Percentiles rank a stretch among this genome's conserved stretches.
Evolutionary conservation across 2,797 vertebrate species (phyloP).

Genomic region (Lepidocolaptes lacrymiger): DNA sequence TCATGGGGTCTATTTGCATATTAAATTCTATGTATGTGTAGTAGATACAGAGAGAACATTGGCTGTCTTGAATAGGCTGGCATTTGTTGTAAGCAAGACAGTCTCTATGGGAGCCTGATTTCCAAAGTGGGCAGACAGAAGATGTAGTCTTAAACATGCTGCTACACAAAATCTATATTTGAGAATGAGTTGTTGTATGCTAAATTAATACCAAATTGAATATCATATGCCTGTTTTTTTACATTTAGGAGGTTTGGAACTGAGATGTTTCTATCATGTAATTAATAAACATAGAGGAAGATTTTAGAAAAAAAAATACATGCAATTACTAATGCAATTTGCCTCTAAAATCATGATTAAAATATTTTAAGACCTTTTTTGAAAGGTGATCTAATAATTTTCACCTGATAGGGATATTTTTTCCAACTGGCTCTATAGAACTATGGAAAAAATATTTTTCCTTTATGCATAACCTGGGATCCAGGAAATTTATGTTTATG

Average conservation of each 20-base stretch:
- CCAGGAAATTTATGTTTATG: not conserved
- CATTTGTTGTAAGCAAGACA: not conserved
- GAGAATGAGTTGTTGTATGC: not conserved
- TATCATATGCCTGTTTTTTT: not conserved
- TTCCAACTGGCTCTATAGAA: not conserved
- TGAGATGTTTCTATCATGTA: not conserved
- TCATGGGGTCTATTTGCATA: accelerated
- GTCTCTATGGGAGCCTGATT: not conserved
- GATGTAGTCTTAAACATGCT: not conserved
- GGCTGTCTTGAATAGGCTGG: not conserved
- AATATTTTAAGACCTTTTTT: not conserved
- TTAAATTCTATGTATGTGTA: not conserved
- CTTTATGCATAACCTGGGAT: not conserved
- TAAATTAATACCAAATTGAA: not conserved
- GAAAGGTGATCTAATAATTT: not conserved
- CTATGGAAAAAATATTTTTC: not conserved
- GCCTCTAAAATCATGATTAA: not conserved
- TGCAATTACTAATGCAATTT: not conserved
- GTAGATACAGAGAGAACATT: accelerated
- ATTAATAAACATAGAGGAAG: not conserved
- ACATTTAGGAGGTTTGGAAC: not conserved
- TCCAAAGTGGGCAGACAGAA: not conserved
- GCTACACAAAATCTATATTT: not conserved
- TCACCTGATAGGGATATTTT: not conserved
- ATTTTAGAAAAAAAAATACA: not conserved